A percentile compares a stretch with the other conserved stretches of the same genome.
These are phyloP conservation scores for Sebastes kiyomatsui DNA, from an alignment of 2,797 vertebrate genomes.

Conservation along the genomic window DNA sequence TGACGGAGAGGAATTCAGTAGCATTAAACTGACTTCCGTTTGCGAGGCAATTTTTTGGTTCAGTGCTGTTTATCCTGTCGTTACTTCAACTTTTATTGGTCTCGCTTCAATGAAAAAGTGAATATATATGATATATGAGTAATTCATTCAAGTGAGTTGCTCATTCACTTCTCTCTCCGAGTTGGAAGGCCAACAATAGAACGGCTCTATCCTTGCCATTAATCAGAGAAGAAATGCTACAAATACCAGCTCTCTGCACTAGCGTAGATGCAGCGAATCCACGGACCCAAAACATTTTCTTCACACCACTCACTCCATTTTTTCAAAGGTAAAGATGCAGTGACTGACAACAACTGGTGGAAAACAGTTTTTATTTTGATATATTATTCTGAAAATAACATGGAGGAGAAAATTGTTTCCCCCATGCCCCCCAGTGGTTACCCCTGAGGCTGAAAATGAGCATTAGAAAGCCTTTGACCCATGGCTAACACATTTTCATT, in stretches of 20 bases:
- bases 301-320: background rate
- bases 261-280: background rate
- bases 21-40: background rate
- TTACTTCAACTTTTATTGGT: background rate
- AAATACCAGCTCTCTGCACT: background rate
- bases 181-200: background rate
- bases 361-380: slow-evolving; percentile 5
- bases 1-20: background rate
- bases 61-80: background rate
- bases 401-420: slow-evolving; percentile 34
- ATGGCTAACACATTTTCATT: slow-evolving; percentile 52
- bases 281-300: background rate
- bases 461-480: slow-evolving; percentile 51
- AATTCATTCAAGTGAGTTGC: slow-evolving; percentile 1
- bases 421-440: slow-evolving; percentile 3
- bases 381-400: slow-evolving; percentile 48
- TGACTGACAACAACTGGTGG: slow-evolving; percentile 1
- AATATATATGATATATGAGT: background rate
- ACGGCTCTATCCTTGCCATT: background rate
- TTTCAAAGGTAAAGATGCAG: slow-evolving; percentile 19
- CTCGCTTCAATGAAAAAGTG: background rate
- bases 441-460: slow-evolving; percentile 49
- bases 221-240: background rate
- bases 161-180: background rate
- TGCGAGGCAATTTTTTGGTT: background rate